Evolutionary conservation across 2,888 invertebrate species (phyloP), one percentile per base, ranked within the genome.

Genomic region (Notodonta ziczac): DNA sequence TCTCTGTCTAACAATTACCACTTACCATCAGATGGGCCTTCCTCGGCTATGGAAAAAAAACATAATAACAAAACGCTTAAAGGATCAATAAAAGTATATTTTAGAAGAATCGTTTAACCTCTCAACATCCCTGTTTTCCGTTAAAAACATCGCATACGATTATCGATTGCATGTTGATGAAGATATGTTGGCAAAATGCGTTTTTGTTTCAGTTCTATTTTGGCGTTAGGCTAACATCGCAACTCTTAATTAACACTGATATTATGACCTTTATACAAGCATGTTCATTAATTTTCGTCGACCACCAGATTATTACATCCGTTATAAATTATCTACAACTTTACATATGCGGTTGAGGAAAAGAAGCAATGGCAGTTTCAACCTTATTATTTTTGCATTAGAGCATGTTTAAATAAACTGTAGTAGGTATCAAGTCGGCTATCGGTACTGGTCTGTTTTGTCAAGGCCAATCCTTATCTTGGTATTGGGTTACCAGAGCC

Each of bases 401-500:
- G 57, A 65, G 69, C 64, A 46, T 44, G 54, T 60, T 59, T 66
- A 51, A 59, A 63, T 70, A 70, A 75, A 70, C 71, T 70, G 74
- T 64, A 51, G 58, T 54, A 58, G 66, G 57, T 74, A 24, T 10
- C 10, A 56, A 60, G 57, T 61, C 59, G 65, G 46, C 53, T 61
- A 59, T 70, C 57, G 64, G 63, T 67, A 65, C 44, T 54, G 56
- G 56, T 63, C 61, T 58, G 68, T 70, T 82, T 80, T 76, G 82
- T 84, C 89, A 89, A 88, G 89, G 88, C 78, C 81, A 81, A 69
- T 68, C 63, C 80, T 88, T 90, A 90, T 90, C 88, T 84, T 67
- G 77, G 87, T 84, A 76, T 90, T 80, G 68, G 81, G 87, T 91
- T 90, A 86, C 90, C 79, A 89, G 82, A 89, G 84, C 76, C 78